These are phyloP conservation scores for Emmelina monodactyla DNA, from an alignment of 2,888 invertebrate species.

Conservation along the genomic window DNA sequence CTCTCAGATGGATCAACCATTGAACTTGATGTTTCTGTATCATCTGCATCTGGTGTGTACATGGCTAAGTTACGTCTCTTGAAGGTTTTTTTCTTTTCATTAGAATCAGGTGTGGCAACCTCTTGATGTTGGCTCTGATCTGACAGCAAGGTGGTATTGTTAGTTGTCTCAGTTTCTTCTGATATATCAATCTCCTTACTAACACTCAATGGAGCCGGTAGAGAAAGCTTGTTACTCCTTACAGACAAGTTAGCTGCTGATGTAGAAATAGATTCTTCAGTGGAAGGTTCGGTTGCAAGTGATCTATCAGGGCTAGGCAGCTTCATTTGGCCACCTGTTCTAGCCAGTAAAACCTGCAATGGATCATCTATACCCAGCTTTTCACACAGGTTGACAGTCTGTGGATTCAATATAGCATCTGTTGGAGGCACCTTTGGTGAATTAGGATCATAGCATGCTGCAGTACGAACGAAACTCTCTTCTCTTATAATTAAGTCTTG, in stretches of 20 bases:
- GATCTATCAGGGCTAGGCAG: conserved; percentile 7
- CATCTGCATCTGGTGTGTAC: conserved; percentile 37
- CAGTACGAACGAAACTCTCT: conserved; percentile 80
- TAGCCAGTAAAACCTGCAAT: conserved; percentile 66
- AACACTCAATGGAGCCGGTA: conserved; percentile 49
- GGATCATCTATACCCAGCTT: conserved; percentile 84
- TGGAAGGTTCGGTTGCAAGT: not conserved
- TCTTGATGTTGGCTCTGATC: conserved; percentile 20
- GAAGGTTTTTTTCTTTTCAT: conserved; percentile 36
- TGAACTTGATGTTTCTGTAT: conserved; percentile 28
- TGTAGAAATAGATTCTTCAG: conserved; percentile 30
- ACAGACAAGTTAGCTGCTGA: no score
- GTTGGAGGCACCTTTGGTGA: conserved; percentile 41
- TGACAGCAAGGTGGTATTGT: conserved; percentile 21
- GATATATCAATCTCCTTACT: no score
- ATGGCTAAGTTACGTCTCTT: conserved; percentile 53
- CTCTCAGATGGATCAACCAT: conserved; percentile 17
- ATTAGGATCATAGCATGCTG: conserved; percentile 64
- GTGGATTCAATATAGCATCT: conserved; percentile 70
- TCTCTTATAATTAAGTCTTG: conserved; percentile 72
- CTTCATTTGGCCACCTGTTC: no score
- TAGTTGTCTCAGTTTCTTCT: conserved; percentile 19
- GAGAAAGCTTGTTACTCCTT: conserved; percentile 34
- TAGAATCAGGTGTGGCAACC: conserved; percentile 31
- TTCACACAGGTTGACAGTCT: conserved; percentile 73